Conservation (phyloP, 2,797 vertebrate species). For the Arrhamphus sclerolepis region DNA sequence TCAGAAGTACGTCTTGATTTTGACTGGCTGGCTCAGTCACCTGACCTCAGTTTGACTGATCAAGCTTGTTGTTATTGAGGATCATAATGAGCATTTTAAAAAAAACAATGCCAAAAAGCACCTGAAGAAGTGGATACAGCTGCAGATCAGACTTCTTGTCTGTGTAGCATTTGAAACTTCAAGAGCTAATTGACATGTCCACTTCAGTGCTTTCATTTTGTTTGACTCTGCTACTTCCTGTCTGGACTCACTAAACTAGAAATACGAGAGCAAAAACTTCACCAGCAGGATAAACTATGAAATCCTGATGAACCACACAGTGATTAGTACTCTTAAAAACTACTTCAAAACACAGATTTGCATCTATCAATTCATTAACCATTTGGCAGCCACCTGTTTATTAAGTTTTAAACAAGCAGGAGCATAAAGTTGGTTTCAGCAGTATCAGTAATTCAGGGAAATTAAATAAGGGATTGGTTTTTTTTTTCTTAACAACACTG, state of each 20-base stretch:
- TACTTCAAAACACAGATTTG: neutral
- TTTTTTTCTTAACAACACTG: neutral
- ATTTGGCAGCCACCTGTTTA: neutral
- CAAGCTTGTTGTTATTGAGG: neutral
- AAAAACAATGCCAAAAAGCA: too few species aligned
- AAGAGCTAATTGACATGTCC: too few species aligned
- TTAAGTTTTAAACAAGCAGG: conserved; percentile 2
- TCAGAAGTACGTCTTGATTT: neutral
- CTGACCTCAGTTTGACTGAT: neutral
- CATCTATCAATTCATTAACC: neutral
- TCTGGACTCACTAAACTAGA: conserved; percentile 15
- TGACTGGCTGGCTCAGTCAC: neutral
- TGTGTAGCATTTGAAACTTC: too few species aligned
- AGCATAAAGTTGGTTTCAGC: neutral
- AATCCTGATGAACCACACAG: conserved; percentile 41
- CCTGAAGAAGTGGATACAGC: too few species aligned
- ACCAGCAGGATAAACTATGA: neutral
- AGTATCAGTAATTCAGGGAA: neutral
- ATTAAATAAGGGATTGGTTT: neutral
- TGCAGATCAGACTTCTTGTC: too few species aligned
- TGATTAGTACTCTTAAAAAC: neutral
- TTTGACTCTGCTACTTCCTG: neutral
- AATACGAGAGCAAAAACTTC: conserved; percentile 27
- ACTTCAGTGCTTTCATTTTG: too few species aligned
- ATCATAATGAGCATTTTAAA: too few species aligned